phyloP scores from a whole-genome alignment of 2,888 invertebrate genomes.

The Xylota sylvarum region DNA sequence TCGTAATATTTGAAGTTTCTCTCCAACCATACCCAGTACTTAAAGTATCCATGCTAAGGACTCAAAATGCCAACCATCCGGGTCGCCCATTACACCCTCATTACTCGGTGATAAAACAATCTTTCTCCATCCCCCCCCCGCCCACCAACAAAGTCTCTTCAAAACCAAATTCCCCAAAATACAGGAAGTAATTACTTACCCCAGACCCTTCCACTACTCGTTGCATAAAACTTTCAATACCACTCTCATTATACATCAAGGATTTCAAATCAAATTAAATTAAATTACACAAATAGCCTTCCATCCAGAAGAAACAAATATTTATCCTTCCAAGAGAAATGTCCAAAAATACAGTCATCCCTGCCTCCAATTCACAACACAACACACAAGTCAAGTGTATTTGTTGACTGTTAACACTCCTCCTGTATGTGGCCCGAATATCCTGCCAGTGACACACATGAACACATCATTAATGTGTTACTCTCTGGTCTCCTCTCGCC shows the following conservation, averaged over 20 bases:
- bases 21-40: too few relatives aligned
- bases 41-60: background rate
- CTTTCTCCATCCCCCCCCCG: background rate
- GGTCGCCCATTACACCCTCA: constrained; percentile 18
- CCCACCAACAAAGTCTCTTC: background rate
- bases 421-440: constrained; percentile 39
- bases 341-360: constrained; percentile 53
- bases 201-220: background rate
- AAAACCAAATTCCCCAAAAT: background rate
- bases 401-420: constrained; percentile 59
- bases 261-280: constrained; percentile 70
- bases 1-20: too few relatives aligned
- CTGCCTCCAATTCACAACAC: constrained; percentile 30
- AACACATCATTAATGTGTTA: constrained; percentile 69
- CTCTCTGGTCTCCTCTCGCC: background rate
- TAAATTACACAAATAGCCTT: constrained; percentile 61
- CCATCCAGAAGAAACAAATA: constrained; percentile 63
- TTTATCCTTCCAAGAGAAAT: constrained; percentile 55
- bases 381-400: constrained; percentile 63
- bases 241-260: constrained; percentile 30
- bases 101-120: background rate
- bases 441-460: constrained; percentile 68
- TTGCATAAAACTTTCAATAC: constrained; percentile 20
- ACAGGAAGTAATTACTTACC: background rate
- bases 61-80: background rate